phyloP scores from a whole-genome alignment of 2,113 vertebrate species.

The Peucedramus taeniatus region DNA sequence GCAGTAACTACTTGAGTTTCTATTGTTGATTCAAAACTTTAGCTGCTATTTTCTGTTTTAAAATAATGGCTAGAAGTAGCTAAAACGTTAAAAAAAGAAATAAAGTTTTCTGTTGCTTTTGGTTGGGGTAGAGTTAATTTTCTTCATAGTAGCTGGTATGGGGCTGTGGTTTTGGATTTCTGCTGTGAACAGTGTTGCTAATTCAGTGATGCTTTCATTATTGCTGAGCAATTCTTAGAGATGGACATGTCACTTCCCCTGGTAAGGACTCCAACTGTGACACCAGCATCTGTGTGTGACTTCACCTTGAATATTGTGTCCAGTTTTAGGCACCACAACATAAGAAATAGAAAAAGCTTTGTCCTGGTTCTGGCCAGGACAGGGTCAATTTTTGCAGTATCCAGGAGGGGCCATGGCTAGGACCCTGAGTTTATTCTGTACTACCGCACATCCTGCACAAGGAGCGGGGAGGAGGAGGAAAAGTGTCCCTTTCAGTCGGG shows the following conservation, averaged over 20 bases:
- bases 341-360: neutral
- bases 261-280: neutral
- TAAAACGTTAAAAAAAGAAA: neutral
- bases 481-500: accelerated
- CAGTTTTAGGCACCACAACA: neutral
- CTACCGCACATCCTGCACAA: neutral
- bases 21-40: conserved; percentile 20
- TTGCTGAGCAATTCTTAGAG: neutral
- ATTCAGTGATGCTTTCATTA: neutral
- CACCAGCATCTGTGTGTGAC: accelerated
- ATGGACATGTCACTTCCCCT: neutral
- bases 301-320: neutral
- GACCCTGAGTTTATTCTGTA: neutral
- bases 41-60: neutral
- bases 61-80: neutral
- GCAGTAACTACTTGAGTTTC: conserved; percentile 10
- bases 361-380: neutral
- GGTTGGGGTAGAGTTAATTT: neutral
- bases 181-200: neutral
- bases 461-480: neutral
- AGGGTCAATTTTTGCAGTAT: neutral
- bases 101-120: neutral
- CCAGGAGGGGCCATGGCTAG: neutral
- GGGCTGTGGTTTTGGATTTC: neutral
- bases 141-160: neutral